phyloP scores from a whole-genome alignment of 1,140 invertebrate species.

The Drosophila mauritiana region DNA sequence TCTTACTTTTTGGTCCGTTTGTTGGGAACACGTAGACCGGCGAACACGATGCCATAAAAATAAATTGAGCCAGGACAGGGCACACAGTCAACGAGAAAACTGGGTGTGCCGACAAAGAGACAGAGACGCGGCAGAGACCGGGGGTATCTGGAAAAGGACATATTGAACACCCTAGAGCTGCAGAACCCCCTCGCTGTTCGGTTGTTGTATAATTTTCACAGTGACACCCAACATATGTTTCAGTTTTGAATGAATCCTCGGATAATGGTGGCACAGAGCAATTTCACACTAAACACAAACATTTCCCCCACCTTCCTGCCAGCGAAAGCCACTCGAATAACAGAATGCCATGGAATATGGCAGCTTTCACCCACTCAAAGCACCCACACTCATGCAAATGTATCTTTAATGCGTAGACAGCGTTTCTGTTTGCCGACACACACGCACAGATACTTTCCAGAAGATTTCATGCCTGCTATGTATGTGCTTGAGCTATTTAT shows the following conservation, averaged over 20 bases:
- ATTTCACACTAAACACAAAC: slow-evolving; percentile 73
- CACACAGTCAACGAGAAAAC: slow-evolving; percentile 29
- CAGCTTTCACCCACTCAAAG: slow-evolving; percentile 22
- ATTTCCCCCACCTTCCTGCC: slow-evolving; percentile 23
- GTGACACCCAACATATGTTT: slow-evolving; percentile 77
- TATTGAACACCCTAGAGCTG: slow-evolving; percentile 11
- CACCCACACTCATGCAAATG: slow-evolving; percentile 51
- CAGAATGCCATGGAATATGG: neutral
- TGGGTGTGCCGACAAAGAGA: slow-evolving; percentile 41
- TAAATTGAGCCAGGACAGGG: slow-evolving; percentile 58
- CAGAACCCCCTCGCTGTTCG: neutral
- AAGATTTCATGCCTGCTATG: slow-evolving; percentile 36
- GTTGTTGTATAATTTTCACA: slow-evolving; percentile 55
- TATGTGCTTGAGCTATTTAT: slow-evolving; percentile 22
- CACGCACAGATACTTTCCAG: slow-evolving; percentile 38
- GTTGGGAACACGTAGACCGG: slow-evolving; percentile 55
- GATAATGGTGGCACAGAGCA: slow-evolving; percentile 58
- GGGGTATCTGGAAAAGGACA: slow-evolving; percentile 7
- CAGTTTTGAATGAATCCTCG: slow-evolving; percentile 72
- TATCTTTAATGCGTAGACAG: slow-evolving; percentile 63
- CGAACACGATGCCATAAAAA: slow-evolving; percentile 73
- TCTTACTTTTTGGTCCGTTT: slow-evolving; percentile 25
- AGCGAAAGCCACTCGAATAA: slow-evolving; percentile 27
- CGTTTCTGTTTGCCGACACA: slow-evolving; percentile 45
- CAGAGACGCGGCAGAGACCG: neutral